Evolutionary conservation across 2,113 vertebrate genomes (phyloP), one percentile per base, ranked within the genome.

Genomic region (Perca schrenkii): DNA sequence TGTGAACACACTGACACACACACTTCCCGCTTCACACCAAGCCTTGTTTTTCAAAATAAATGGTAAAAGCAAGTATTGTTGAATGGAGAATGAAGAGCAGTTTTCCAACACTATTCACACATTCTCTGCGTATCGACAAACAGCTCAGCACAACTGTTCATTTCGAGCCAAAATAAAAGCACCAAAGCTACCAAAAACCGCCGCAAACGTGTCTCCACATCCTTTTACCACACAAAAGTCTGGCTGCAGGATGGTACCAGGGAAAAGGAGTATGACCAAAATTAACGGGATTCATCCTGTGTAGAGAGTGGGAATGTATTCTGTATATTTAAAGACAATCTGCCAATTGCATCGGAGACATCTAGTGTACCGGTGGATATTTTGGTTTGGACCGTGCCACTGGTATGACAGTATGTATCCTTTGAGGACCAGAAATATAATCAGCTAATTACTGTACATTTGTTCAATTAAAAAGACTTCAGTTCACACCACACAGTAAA

Each of bases 21-120:
- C 64, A 77, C 16, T 21, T 68, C 53, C 73, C 36, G 52, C 28
- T 66, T 64, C 69, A 67, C 10, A 74, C 53, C 2, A 40, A 49
- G 21, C 31, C 62, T 19, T 10, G n/a, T 19, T 61, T 31, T 8
- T 49, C 36, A 25, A 25, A 21, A n/a, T 11, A 12, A 74, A 54
- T 13, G 22, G 16, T 2, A 10, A 61, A 12, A 25, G 8, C 6
- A 8, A 52, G 28, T 4, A 11, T 15, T 69, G 21, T 54, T 46
- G 4, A 25, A 36, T 2, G 40, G 7, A 67, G 40, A 43, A 43
- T 10, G 10, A 25, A 60, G 50, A 40, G 61, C 16, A 11, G 21
- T 19, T 57, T 63, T 3, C 10, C 15, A 31, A 25, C 36, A 46
- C 4, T 21, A 40, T 63, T 28, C 16, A 31, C 16, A n/a, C 54